Percentiles rank a stretch among this genome's conserved stretches.
phyloP scores from a whole-genome alignment of 1,140 invertebrate species.

The Drosophila lini region DNA sequence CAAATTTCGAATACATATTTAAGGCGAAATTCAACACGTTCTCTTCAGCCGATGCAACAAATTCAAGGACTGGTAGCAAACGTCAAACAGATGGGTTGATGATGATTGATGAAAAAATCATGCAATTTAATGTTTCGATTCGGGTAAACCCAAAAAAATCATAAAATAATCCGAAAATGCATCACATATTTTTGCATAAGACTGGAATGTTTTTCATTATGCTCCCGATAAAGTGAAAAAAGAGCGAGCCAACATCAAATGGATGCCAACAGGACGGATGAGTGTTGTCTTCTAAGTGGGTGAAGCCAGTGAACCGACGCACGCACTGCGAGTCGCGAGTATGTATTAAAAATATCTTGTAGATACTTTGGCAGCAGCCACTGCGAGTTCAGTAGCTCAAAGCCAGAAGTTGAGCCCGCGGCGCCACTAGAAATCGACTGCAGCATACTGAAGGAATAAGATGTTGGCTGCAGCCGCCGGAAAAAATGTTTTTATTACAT shows the following conservation, averaged over 20 bases:
- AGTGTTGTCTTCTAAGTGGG: slow-evolving; percentile 30
- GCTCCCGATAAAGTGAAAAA: slow-evolving; percentile 50
- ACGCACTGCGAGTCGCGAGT: slow-evolving; percentile 57
- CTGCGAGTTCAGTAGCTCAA: slow-evolving; percentile 48
- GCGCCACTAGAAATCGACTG: slow-evolving; percentile 74
- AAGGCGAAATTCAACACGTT: slow-evolving; percentile 37
- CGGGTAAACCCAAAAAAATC: slow-evolving; percentile 27
- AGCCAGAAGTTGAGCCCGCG: slow-evolving; percentile 45
- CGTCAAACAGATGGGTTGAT: not conserved
- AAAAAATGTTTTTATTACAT: slow-evolving; percentile 83
- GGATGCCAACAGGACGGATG: slow-evolving; percentile 49
- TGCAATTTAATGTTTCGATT: not conserved
- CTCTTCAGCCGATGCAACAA: slow-evolving; percentile 4
- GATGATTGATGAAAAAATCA: slow-evolving; percentile 3
- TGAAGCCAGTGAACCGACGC: slow-evolving; percentile 19
- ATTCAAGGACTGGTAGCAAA: not conserved
- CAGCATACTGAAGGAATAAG: slow-evolving; percentile 62
- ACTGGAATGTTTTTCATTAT: slow-evolving; percentile 72
- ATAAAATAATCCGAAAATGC: slow-evolving; percentile 51
- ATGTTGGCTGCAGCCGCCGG: slow-evolving; percentile 60
- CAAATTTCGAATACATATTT: slow-evolving; percentile 67
- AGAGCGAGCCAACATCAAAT: slow-evolving; percentile 61
- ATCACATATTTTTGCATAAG: slow-evolving; percentile 63
- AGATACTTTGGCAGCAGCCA: slow-evolving; percentile 64
- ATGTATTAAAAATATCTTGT: slow-evolving; percentile 82